Base-by-base conservation (phyloP, 2,888 invertebrate species). In the Drosophila picticornis region DNA sequence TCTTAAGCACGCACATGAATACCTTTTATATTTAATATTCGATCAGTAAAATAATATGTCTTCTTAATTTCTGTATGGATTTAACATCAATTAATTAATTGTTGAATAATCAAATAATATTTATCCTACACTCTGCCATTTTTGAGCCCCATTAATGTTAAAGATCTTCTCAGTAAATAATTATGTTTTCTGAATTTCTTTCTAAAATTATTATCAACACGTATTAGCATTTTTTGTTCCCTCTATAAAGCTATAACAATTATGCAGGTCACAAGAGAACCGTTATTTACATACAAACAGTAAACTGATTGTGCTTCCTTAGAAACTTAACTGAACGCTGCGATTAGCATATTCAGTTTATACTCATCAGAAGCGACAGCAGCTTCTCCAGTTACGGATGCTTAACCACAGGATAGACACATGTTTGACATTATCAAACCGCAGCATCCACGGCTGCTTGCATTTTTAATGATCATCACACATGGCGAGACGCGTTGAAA, bases 371-470 rank as follows among this genome's bases (percentile, higher is more conserved):
- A 51, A 60, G 38, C 27, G 31, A 29, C 38, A 53, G 40, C 57
- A 43, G 51, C 57, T 27, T 13, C 50, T 55, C 72, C 76, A 56
- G 68, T 84, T 73, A 73, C 36, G 65, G 76, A 73, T 71, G 63
- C 62, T 38, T 57, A 51, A 32, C 31, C 40, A 38, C 55, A 62
- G 71, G 66, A 74, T 67, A 71, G 83, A 81, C 85, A 88, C 83
- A 88, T 85, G 88, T 77, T 85, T 85, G 85, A 85, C 85, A 88
- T 85, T 83, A 85, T 85, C 81, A 77, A 77, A 58, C 81, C 81
- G 60, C 85, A 88, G 81, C 66, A 84, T 75, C 83, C 73, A 36
- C 73, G 61, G 48, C 66, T 72, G 60, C 57, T 58, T 72, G 63
- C 61, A 72, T 72, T 72, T 59, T 84, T 73, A 88, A 83, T 82